Conservation (phyloP, 2,888 invertebrate genomes). For the Cheilosia soror region DNA sequence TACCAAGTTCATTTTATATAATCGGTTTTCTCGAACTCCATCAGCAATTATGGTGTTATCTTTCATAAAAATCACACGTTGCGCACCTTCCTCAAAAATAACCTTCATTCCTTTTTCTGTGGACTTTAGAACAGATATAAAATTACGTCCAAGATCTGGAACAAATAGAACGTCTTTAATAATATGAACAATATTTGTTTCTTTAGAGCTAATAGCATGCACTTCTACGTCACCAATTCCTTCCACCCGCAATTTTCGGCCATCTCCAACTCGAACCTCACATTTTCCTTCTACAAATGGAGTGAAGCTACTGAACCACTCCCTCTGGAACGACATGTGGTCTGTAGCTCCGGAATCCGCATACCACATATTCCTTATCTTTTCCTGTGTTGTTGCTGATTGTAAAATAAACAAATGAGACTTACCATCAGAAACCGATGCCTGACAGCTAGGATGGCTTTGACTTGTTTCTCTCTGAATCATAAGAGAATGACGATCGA, state of each 20-base stretch:
- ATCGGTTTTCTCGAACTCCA: slow-evolving; percentile 52
- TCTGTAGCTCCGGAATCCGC: slow-evolving; percentile 75
- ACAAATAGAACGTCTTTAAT: slow-evolving; percentile 69
- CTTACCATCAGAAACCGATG: slow-evolving; percentile 6
- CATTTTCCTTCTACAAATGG: slow-evolving; percentile 29
- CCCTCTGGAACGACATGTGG: slow-evolving; percentile 73
- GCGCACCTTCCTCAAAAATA: slow-evolving; percentile 55
- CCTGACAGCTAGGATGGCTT: neutral
- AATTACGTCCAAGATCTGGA: slow-evolving; percentile 59
- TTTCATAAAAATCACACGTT: slow-evolving; percentile 61
- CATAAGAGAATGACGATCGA: slow-evolving; percentile 23
- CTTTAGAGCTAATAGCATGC: slow-evolving; percentile 31
- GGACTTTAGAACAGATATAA: slow-evolving; percentile 54
- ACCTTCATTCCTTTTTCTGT: slow-evolving; percentile 59
- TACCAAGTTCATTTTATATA: slow-evolving; percentile 65
- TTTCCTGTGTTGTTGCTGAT: slow-evolving; percentile 6
- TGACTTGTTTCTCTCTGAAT: slow-evolving; percentile 23
- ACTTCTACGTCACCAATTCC: slow-evolving; percentile 68
- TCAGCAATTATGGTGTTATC: slow-evolving; percentile 47
- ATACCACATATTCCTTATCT: slow-evolving; percentile 64
- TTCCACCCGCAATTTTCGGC: slow-evolving; percentile 46
- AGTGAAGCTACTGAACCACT: slow-evolving; percentile 35
- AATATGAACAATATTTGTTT: slow-evolving; percentile 36
- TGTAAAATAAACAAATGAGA: slow-evolving; percentile 58
- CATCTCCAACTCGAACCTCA: slow-evolving; percentile 67